Conservation (phyloP, 1,140 invertebrate species). For the Cardiocondyla obscurior region DNA sequence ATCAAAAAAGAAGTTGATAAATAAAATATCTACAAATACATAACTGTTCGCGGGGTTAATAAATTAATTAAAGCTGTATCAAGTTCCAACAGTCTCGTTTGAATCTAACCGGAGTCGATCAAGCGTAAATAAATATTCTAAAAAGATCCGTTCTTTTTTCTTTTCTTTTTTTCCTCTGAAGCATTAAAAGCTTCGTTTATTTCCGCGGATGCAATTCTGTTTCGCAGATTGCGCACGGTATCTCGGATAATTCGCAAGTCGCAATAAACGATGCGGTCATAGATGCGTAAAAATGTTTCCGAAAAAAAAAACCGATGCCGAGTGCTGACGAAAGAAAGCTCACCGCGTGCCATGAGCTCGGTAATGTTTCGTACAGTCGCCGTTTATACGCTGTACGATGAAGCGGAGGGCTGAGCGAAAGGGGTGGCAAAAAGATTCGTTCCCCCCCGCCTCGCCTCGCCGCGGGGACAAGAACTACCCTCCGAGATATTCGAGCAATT, state of each 20-base stretch:
- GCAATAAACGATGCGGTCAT: not conserved
- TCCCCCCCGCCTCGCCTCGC: conserved; percentile 40
- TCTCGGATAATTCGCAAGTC: conserved; percentile 11
- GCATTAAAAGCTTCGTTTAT: not conserved
- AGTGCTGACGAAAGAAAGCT: not conserved
- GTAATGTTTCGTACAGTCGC: not conserved
- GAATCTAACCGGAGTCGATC: not conserved
- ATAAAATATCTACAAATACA: not conserved
- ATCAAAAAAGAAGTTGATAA: not conserved
- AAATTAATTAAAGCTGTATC: not conserved
- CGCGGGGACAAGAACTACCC: conserved; percentile 62
- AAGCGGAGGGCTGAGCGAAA: not conserved
- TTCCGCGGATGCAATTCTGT: not conserved
- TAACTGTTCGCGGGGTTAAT: not conserved
- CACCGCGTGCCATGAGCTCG: not conserved
- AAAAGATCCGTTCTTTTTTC: not conserved
- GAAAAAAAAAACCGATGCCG: not conserved
- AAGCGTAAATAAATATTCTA: not conserved
- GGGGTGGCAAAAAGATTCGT: conserved; percentile 1
- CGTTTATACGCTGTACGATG: not conserved
- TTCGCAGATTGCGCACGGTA: not conserved
- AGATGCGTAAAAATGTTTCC: conserved; percentile 13
- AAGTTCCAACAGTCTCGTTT: not conserved
- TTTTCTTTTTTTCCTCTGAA: too few relatives aligned
- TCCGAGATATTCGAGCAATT: conserved; percentile 76